Conservation (phyloP, 2,888 invertebrate genomes). For the Caenorhabditis sp. region DNA sequence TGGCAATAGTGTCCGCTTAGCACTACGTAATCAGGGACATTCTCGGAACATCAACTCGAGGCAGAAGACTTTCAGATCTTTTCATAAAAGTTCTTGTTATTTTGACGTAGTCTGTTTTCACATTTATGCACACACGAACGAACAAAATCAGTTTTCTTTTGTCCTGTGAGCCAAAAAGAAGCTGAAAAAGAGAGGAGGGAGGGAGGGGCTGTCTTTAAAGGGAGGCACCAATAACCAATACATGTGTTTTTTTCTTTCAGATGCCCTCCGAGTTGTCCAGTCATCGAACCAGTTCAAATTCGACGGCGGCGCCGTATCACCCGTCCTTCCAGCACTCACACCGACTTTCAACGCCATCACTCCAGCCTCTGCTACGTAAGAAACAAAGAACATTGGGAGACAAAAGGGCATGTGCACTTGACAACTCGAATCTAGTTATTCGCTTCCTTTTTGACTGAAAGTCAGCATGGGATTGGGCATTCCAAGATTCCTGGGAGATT, state of each 20-base stretch:
- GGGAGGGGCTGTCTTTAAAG: neutral
- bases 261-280: slow-evolving; percentile 64
- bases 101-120: neutral
- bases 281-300: slow-evolving; percentile 61
- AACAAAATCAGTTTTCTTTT: slow-evolving; percentile 40
- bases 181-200: neutral
- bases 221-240: slow-evolving; percentile 7
- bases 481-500: neutral
- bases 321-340: slow-evolving; percentile 27
- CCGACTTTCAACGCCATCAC: slow-evolving; percentile 49
- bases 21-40: neutral
- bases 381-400: neutral
- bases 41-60: neutral
- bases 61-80: neutral
- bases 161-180: slow-evolving; percentile 16
- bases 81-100: slow-evolving; percentile 26
- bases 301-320: slow-evolving; percentile 32
- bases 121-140: neutral
- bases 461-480: neutral
- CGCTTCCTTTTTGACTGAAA: neutral
- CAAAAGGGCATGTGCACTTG: slow-evolving; percentile 23
- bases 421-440: slow-evolving; percentile 12
- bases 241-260: slow-evolving; percentile 57
- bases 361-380: slow-evolving; percentile 51
- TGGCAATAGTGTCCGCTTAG: neutral